phyloP scores from a whole-genome alignment of 2,113 vertebrate genomes.

The Lipotes vexillifer region DNA sequence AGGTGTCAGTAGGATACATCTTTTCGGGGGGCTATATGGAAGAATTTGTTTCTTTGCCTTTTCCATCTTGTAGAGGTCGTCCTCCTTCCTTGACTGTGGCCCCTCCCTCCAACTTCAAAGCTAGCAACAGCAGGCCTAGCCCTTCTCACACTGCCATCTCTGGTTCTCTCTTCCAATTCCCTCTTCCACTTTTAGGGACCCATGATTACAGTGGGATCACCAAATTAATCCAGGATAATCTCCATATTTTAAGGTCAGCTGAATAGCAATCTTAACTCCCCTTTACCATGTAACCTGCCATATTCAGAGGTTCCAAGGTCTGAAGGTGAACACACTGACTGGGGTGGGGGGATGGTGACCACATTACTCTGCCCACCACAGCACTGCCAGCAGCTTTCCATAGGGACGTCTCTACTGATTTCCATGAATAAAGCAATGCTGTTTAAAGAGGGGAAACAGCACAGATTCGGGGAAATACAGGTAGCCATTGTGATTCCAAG shows the following conservation, averaged over 20 bases:
- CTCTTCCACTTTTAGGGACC: not conserved
- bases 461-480: too few relatives aligned
- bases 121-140: not conserved
- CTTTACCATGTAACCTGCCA: not conserved
- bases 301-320: not conserved
- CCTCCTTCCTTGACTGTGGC: not conserved
- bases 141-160: not conserved
- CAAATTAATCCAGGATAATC: not conserved
- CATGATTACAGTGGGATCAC: not conserved
- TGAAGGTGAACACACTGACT: not conserved
- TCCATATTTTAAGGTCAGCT: not conserved
- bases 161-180: not conserved
- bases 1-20: not conserved
- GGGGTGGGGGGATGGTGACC: fast-evolving
- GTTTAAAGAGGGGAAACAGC: too few relatives aligned
- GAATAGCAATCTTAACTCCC: not conserved
- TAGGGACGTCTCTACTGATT: not conserved
- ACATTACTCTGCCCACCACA: not conserved
- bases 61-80: not conserved
- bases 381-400: not conserved
- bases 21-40: not conserved
- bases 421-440: not conserved
- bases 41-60: not conserved
- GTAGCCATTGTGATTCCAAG: not conserved
- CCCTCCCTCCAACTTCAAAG: not conserved